phyloP scores from a whole-genome alignment of 2,113 vertebrate species.

The Dicerorhinus sumatrensis region DNA sequence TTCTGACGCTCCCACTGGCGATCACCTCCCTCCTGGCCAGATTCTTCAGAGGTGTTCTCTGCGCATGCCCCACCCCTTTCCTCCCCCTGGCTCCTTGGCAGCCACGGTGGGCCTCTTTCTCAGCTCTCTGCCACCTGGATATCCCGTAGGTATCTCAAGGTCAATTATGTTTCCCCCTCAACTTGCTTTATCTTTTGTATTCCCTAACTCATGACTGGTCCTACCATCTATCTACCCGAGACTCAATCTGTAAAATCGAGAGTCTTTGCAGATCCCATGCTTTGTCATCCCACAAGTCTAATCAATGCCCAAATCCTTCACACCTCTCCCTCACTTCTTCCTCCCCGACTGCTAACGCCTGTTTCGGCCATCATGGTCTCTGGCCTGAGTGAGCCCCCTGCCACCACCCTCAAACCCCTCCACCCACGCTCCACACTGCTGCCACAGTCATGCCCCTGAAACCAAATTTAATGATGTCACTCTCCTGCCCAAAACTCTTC shows the following conservation, averaged over 20 bases:
- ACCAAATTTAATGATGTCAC: background rate
- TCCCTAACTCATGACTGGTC: background rate
- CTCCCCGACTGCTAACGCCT: rapidly evolving
- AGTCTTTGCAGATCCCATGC: background rate
- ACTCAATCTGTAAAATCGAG: background rate
- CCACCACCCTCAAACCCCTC: background rate
- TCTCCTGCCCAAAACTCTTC: background rate
- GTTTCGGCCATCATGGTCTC: background rate
- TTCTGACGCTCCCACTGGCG: background rate
- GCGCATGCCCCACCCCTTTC: background rate
- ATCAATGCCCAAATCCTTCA: background rate
- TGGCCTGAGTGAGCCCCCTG: background rate
- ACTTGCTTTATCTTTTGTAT: background rate
- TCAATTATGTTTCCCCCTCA: background rate
- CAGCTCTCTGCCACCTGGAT: background rate
- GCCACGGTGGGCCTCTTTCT: background rate
- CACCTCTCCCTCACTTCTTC: background rate
- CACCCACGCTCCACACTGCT: background rate
- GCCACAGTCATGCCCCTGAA: background rate
- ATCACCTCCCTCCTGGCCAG: background rate
- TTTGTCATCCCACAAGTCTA: background rate
- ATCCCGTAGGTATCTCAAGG: background rate
- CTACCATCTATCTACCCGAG: background rate
- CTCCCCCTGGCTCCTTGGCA: too few relatives aligned
- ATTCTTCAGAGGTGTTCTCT: background rate